phyloP scores from a whole-genome alignment of 2,888 invertebrate species.

The Agriopis marginaria region DNA sequence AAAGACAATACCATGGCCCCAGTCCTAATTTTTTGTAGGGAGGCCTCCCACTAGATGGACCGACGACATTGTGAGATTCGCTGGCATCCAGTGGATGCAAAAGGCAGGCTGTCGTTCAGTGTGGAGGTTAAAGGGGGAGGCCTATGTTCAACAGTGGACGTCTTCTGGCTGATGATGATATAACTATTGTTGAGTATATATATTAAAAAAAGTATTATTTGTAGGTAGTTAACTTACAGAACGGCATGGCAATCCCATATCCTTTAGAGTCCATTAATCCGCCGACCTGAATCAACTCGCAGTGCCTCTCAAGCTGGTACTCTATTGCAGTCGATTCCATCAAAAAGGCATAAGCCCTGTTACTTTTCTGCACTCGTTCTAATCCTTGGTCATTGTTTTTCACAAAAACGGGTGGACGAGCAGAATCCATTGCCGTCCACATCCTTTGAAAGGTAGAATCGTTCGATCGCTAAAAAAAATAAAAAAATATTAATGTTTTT shows the following conservation, averaged over 20 bases:
- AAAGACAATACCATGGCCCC: no score
- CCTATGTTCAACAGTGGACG: no score
- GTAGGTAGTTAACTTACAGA: constrained; percentile 87
- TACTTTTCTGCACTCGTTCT: constrained; percentile 92
- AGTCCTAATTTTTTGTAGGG: no score
- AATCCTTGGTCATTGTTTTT: constrained; percentile 94
- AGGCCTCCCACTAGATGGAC: no score
- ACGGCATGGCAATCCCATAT: constrained; percentile 96
- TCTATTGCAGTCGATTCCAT: constrained; percentile 99
- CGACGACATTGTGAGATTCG: no score
- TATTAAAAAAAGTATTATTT: constrained; percentile 37
- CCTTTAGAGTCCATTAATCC: constrained; percentile 94
- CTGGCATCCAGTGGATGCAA: no score
- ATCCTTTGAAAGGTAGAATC: constrained; percentile 95
- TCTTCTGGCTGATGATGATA: no score
- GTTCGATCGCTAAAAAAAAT: constrained; percentile 91
- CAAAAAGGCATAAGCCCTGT: constrained; percentile 95
- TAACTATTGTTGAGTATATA: background rate
- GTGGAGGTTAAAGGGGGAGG: no score
- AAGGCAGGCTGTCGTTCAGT: no score
- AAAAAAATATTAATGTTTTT: background rate
- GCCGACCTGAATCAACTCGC: constrained; percentile 94
- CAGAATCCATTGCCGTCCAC: constrained; percentile 96
- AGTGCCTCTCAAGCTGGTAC: constrained; percentile 94
- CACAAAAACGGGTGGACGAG: constrained; percentile 93